Conservation (phyloP, 2,797 vertebrate genomes). For the Protosalanx chinensis region DNA sequence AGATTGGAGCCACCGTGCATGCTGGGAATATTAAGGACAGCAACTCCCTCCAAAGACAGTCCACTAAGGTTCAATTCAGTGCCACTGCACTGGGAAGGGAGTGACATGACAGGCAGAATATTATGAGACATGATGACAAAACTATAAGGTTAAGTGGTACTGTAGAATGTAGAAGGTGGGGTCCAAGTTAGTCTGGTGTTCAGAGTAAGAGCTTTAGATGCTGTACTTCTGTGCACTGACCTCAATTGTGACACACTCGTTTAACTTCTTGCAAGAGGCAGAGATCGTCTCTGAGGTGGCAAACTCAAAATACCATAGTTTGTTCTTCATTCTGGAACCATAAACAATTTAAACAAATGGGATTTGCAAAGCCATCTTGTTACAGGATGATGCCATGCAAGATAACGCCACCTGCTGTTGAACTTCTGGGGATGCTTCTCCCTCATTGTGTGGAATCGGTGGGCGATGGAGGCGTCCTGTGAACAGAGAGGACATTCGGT, state of each 20-base stretch:
- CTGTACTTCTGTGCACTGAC: conserved; percentile 57
- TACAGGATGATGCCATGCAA: too few relatives aligned
- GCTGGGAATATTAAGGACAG: conserved; percentile 93
- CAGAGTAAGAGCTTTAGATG: background rate
- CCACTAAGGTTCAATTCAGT: conserved; percentile 80
- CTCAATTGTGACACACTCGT: conserved; percentile 85
- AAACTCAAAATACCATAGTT: conserved; percentile 95
- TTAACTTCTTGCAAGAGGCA: conserved; percentile 90
- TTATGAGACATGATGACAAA: background rate
- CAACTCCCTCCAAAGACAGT: conserved; percentile 83
- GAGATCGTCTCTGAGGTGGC: conserved; percentile 95
- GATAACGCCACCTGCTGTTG: conserved; percentile 85
- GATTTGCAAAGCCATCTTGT: background rate
- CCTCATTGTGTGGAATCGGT: conserved; percentile 90
- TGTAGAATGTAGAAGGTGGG: background rate
- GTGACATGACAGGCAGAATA: background rate
- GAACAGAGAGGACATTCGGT: conserved; percentile 19
- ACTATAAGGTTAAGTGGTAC: background rate
- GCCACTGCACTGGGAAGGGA: conserved; percentile 77
- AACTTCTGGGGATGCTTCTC: conserved; percentile 96
- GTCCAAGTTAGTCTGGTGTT: too few relatives aligned
- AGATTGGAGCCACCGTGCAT: conserved; percentile 94
- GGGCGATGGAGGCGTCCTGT: conserved; percentile 94
- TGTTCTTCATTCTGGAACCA: conserved; percentile 90
- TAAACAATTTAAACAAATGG: background rate